phyloP scores from a whole-genome alignment of 2,113 vertebrate species.

The Leptocoma aspasia region DNA sequence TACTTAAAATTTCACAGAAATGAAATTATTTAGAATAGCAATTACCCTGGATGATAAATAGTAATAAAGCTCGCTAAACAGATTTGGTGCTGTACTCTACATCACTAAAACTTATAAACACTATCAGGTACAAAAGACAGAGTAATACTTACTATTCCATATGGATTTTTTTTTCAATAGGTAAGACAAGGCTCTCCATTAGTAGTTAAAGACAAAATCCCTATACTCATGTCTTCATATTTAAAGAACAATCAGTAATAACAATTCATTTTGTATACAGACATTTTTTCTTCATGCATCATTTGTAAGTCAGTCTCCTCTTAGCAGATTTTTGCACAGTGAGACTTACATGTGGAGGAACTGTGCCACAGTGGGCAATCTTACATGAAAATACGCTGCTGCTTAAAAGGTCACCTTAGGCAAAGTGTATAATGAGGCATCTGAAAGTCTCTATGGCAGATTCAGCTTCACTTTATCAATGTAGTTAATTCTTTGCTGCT shows the following conservation, averaged over 20 bases:
- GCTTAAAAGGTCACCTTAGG: not conserved
- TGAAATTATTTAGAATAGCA: not conserved
- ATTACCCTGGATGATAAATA: not conserved
- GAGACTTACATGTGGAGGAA: not conserved
- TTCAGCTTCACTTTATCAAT: not conserved
- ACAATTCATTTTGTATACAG: not conserved
- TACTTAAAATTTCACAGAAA: not conserved
- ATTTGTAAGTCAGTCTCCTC: not conserved
- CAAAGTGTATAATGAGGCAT: not conserved
- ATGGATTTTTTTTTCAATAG: not conserved
- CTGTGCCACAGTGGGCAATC: not conserved
- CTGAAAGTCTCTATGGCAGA: not conserved
- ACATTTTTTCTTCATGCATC: not conserved
- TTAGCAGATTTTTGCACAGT: not conserved
- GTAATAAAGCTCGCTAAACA: not conserved
- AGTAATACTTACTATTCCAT: not conserved
- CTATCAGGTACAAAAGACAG: not conserved
- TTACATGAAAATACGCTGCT: not conserved
- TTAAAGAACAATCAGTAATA: not conserved
- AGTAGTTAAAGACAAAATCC: not conserved
- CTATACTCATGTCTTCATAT: not conserved
- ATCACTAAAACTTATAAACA: not conserved
- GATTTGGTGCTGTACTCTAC: not conserved
- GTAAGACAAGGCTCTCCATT: not conserved
- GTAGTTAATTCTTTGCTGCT: not conserved